A percentile compares a stretch with the other conserved stretches of the same genome.
These are phyloP conservation scores for Lordiphosa fenestrarum DNA, from an alignment of 2,888 invertebrate species.

Conservation along the genomic window DNA sequence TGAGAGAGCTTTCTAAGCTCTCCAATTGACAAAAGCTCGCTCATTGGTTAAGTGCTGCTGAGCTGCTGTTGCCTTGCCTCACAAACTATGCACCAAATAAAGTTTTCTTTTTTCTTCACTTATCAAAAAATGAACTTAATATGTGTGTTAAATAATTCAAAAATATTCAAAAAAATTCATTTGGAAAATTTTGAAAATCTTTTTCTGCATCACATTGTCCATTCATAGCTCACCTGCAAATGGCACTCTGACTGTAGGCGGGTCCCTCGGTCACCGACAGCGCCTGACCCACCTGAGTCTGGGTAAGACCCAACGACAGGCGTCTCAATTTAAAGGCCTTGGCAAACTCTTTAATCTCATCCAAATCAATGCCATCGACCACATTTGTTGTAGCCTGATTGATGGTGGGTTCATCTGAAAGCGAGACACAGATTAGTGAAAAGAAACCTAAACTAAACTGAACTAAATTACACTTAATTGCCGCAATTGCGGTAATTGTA, in stretches of 20 bases:
- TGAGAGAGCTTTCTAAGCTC: too few species aligned
- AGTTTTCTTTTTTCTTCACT: too few species aligned
- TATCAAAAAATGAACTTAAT: too few species aligned
- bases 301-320: constrained; percentile 95
- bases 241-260: constrained; percentile 99
- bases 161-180: constrained; percentile 43
- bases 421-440: background rate
- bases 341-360: constrained; percentile 99
- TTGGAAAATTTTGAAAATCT: constrained; percentile 32
- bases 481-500: constrained; percentile 66
- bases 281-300: constrained; percentile 98
- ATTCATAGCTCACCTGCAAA: constrained; percentile 91
- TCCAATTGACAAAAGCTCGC: too few species aligned
- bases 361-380: constrained; percentile 97
- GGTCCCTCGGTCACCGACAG: constrained; percentile 98
- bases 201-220: constrained; percentile 15
- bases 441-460: constrained; percentile 14
- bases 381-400: constrained; percentile 96
- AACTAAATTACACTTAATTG: constrained; percentile 72
- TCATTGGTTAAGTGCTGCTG: too few species aligned
- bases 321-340: constrained; percentile 97
- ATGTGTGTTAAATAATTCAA: constrained; percentile 16
- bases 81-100: too few species aligned
- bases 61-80: too few species aligned
- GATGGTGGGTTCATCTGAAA: constrained; percentile 92